Percentiles rank a stretch among this genome's conserved stretches.
These are phyloP conservation scores for Dolichotis patagonum DNA, from an alignment of 2,113 vertebrate genomes.

Conservation along the genomic window DNA sequence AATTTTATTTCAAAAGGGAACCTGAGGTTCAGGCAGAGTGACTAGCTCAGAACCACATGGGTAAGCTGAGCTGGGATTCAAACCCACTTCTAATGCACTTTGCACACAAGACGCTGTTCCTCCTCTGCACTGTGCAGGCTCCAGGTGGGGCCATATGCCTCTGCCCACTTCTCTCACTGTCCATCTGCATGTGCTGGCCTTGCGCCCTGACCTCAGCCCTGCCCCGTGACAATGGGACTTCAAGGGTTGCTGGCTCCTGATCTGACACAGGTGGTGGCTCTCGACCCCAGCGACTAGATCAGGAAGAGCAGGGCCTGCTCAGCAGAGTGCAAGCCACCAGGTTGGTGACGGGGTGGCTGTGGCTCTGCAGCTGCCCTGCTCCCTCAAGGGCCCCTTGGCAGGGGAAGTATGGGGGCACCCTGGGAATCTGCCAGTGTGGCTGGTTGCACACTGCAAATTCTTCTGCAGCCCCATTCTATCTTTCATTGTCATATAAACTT, in stretches of 20 bases:
- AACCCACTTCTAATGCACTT: not conserved
- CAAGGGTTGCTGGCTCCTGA: not conserved
- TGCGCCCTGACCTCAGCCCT: not conserved
- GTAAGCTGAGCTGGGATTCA: not conserved
- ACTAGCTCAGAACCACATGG: not conserved
- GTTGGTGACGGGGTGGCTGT: too few relatives aligned
- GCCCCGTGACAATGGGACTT: not conserved
- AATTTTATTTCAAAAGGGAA: not conserved
- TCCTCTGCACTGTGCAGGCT: not conserved
- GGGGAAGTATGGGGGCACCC: not conserved
- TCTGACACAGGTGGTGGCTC: conserved; percentile 24
- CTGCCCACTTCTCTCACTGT: too few relatives aligned
- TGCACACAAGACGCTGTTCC: not conserved
- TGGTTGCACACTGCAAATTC: not conserved
- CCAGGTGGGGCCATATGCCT: not conserved
- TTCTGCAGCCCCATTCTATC: conserved; percentile 23
- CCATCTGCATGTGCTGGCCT: not conserved
- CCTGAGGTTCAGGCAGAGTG: not conserved
- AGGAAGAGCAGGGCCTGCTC: accelerated
- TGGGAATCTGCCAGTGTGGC: not conserved
- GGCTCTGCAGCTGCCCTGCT: not conserved
- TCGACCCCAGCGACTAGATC: not conserved
- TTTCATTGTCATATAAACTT: conserved; percentile 48
- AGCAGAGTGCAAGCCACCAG: not conserved
- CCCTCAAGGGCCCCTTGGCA: not conserved